Conservation (phyloP, 2,797 vertebrate genomes). For the Fistularia tabacaria region DNA sequence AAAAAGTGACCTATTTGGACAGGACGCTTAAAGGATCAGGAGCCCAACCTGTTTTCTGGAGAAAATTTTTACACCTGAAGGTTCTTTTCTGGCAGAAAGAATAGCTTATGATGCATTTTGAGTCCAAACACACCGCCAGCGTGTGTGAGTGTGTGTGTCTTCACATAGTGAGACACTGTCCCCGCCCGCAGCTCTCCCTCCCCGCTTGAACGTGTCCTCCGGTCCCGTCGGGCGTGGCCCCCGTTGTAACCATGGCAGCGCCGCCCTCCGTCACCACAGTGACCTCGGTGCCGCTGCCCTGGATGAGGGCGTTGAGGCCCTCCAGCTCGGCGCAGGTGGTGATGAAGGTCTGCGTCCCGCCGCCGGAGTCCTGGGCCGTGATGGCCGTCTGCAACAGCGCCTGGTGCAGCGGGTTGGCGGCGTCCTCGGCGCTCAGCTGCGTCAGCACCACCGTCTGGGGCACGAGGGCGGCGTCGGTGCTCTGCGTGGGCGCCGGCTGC, state of each 20-base stretch:
- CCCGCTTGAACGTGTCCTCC: constrained; percentile 65
- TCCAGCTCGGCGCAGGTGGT: constrained; percentile 89
- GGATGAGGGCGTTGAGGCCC: constrained; percentile 88
- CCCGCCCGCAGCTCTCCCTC: not conserved
- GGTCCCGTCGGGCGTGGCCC: constrained; percentile 47
- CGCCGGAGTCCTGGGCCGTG: constrained; percentile 61
- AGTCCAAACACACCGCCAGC: no score
- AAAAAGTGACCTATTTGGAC: no score
- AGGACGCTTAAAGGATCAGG: no score
- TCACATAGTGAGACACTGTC: constrained; percentile 40
- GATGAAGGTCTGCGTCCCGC: constrained; percentile 81
- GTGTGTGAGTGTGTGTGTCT: not conserved
- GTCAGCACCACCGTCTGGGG: constrained; percentile 81
- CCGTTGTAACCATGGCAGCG: constrained; percentile 54
- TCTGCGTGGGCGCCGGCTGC: constrained; percentile 54
- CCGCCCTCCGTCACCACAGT: constrained; percentile 85
- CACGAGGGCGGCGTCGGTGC: constrained; percentile 59
- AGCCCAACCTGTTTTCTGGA: no score
- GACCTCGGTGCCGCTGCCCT: constrained; percentile 86
- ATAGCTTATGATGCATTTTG: not conserved
- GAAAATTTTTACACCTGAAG: no score
- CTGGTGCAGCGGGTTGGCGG: constrained; percentile 71
- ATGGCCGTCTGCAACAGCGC: constrained; percentile 73
- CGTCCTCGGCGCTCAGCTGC: constrained; percentile 57
- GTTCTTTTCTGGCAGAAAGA: no score